Evolutionary conservation across 2,797 vertebrate species (phyloP), one percentile per base, ranked within the genome.

Genomic region (Gambusia yucatana): DNA sequence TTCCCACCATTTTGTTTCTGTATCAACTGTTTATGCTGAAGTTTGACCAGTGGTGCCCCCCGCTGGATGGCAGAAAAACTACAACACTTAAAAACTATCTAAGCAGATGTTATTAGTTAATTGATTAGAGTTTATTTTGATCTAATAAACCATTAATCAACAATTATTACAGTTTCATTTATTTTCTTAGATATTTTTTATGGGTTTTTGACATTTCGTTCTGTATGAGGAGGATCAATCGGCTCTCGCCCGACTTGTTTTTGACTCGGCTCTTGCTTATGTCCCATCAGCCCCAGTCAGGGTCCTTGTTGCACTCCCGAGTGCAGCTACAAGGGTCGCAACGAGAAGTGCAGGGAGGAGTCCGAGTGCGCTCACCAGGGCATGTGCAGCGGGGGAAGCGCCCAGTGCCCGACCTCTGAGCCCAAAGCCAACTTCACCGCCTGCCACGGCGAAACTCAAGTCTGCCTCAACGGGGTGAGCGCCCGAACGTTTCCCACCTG

Each of bases 371-470:
- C 98, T 0, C 96, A 96, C 80, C 96, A 98, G 87, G 98, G 98
- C 61, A 96, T 96, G 92, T 99, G 98, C 76, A 98, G 97, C 33
- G 98, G 98, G 1, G 33, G 81, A 78, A 96, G 94, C 5, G 93
- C 98, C 48, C 96, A 97, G 82, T 99, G 98, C 84, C 98, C 98
- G 14, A 92, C 97, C 0, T 99, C 98, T 3, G 96, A 97, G 43
- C 97, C 98, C 43, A 99, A 99, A 87, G 94, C 94, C 43, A 99
- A 99, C 95, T 97, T 99, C 84, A 99, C 98, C 1, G 97, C 96
- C 83, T 99, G 98, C 91, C 98, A 99, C 73, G 96, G 97, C 79
- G 96, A 97, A 55, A 99, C 98, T 0, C 98, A 99, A 98, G 98
- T 99, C 81, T 99, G 98, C 95, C 96, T 99, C 82, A 99, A 97